Evolutionary conservation across 2,113 vertebrate genomes (phyloP), one percentile per base, ranked within the genome.

Genomic region (Peromyscus maniculatus): DNA sequence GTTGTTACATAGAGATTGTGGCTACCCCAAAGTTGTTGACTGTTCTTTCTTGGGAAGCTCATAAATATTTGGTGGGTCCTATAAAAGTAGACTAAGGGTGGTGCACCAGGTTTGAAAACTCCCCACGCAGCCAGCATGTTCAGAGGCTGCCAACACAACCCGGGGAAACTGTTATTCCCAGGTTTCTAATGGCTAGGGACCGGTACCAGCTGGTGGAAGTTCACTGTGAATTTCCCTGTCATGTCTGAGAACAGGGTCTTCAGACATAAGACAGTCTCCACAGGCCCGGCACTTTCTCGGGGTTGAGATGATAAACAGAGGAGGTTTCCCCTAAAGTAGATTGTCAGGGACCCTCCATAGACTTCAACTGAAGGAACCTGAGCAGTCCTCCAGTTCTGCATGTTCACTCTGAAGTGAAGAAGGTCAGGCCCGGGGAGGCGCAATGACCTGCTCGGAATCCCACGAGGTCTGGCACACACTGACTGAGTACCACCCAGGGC

Each of bases 1-100:
- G 77, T 66, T 95, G 84, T 97, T 96, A 95, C 43, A 91, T 64
- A 78, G 33, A 95, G 91, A 96, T 89, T 97, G 95, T 26, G 74
- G 77, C 62, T 89, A 83, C 28, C 49, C 78, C 52, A 71, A 95
- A 97, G 95, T 36, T 96, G 57, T 90, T 93, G 83, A 94, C 82
- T 96, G 62, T 3, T 72, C 75, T 97, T 97, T 94, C 92, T 87
- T 94, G 83, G 79, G 95, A 97, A 97, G 57, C 59, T 55, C 91
- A 93, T 93, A 97, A 97, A 92, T 95, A 95, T 55, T 77, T 97
- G 93, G 90, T 5, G 4, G 94, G 46, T 90, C 43, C 78, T 91
- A 95, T 80, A 91, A 95, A 97, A 89, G 64, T 33, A 87, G 87
- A 96, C 57, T 67, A 93, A 92, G 77, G 22, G 71, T 66, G 82